Evolutionary conservation across 2,797 vertebrate genomes (phyloP), one percentile per base, ranked within the genome.

Genomic region (Myotis vivesi): DNA sequence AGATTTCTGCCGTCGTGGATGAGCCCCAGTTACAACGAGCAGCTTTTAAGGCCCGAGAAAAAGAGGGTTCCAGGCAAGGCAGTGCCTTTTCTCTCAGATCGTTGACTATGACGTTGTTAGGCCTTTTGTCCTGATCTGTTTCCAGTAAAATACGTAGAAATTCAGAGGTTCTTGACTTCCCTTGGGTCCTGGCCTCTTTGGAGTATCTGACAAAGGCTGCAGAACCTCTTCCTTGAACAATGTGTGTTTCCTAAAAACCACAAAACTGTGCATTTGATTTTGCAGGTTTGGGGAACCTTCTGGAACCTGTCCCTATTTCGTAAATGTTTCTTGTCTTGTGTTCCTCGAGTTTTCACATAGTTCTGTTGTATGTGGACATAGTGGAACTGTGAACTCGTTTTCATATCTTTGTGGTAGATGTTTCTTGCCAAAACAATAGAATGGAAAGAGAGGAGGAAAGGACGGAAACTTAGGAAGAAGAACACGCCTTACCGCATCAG

Each of bases 11-110:
- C 23, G 2, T n/a, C 64, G 16, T 19, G 13, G 38, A 22, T 28
- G 66, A 68, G 41, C 7, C n/a, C 71, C 3, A 33, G 2, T 46
- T 77, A 51, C 89, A 55, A 38, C 0, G 51, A 62, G 59, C 49
- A n/a, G 22, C 66, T 75, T 77, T 51, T 25, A 41, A 91, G 10
- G 25, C 38, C 71, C 53, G 46, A 82, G 25, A 28, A 51, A 75
- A 93, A 86, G 66, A 75, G 20, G 36, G 75, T 86, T 25, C 36
- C n/a, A 51, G 69, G n/a, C 84, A 93, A 93, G 59, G 59, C 72
- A 55, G 49, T 89, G 28, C 36, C 19, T 88, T 89, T 85, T 62
- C 22, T 33, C 30, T 73, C 13, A 19, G 33, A 36, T 41, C 38
- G 22, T 89, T 28, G 2, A 44, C 66, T 53, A 28, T 36, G 38